phyloP scores from a whole-genome alignment of 2,888 invertebrate genomes.

The Hedya salicella region DNA sequence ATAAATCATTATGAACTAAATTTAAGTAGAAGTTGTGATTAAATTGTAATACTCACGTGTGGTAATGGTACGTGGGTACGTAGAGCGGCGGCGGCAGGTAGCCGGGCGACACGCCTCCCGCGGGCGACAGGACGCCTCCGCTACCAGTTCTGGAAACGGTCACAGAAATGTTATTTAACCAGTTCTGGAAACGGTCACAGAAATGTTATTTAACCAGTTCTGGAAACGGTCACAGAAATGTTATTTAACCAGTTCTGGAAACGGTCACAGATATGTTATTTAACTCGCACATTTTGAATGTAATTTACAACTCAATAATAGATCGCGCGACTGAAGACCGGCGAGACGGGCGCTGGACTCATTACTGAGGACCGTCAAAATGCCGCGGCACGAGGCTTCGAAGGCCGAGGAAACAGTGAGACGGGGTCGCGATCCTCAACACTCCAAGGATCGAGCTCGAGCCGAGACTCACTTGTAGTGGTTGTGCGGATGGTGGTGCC shows the following conservation, averaged over 20 bases:
- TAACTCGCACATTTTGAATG: no score
- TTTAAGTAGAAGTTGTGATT: no score
- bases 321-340: no score
- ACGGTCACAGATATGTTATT: neutral
- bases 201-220: constrained; percentile 54
- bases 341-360: no score
- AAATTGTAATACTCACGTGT: constrained; percentile 68
- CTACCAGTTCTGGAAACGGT: constrained; percentile 61
- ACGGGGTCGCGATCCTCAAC: no score
- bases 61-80: constrained; percentile 81
- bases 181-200: constrained; percentile 54
- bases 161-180: constrained; percentile 43
- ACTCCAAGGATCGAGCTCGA: no score
- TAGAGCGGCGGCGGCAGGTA: constrained; percentile 78
- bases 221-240: constrained; percentile 45
- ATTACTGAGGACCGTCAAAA: no score
- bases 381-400: no score
- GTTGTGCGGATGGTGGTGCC: constrained; percentile 79
- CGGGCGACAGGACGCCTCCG: constrained; percentile 78
- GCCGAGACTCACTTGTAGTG: constrained; percentile 71
- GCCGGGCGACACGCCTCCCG: constrained; percentile 78
- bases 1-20: no score
- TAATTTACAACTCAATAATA: no score
- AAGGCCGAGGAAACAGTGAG: no score
- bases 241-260: constrained; percentile 58